Percentiles rank a stretch among this genome's conserved stretches.
phyloP scores from a whole-genome alignment of 1,140 invertebrate genomes.

The Lasioglossum baleicum region DNA sequence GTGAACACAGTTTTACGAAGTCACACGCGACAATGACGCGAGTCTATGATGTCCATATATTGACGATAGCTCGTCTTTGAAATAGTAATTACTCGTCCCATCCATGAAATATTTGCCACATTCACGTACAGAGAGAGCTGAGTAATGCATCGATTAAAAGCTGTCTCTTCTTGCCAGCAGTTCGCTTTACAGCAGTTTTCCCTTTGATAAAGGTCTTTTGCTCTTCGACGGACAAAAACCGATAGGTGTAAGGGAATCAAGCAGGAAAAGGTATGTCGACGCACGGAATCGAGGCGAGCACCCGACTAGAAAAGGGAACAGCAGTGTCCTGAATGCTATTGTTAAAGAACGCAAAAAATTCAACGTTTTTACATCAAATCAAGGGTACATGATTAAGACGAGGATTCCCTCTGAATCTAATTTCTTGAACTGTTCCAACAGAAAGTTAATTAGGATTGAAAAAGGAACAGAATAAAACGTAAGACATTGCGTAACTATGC shows the following conservation, averaged over 20 bases:
- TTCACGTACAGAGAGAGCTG: background rate
- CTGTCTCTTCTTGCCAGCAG: background rate
- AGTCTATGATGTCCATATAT: no score
- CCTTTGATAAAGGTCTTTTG: background rate
- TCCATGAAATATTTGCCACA: background rate
- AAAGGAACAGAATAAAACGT: no score
- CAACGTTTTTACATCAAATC: no score
- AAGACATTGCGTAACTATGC: no score
- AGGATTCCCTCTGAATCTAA: no score
- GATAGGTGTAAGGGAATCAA: background rate
- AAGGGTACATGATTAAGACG: no score
- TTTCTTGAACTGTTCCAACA: no score
- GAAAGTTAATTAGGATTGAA: no score
- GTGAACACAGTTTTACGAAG: no score
- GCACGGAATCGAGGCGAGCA: no score
- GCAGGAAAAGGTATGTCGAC: background rate
- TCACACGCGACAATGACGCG: no score
- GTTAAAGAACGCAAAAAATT: background rate
- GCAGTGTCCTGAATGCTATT: background rate
- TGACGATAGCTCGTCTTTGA: no score
- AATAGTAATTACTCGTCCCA: background rate
- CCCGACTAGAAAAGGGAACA: background rate
- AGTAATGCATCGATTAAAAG: slow-evolving; percentile 7
- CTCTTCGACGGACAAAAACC: background rate
- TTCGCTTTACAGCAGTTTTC: background rate